phyloP scores from a whole-genome alignment of 2,888 invertebrate genomes.

The Drosophila affinis region DNA sequence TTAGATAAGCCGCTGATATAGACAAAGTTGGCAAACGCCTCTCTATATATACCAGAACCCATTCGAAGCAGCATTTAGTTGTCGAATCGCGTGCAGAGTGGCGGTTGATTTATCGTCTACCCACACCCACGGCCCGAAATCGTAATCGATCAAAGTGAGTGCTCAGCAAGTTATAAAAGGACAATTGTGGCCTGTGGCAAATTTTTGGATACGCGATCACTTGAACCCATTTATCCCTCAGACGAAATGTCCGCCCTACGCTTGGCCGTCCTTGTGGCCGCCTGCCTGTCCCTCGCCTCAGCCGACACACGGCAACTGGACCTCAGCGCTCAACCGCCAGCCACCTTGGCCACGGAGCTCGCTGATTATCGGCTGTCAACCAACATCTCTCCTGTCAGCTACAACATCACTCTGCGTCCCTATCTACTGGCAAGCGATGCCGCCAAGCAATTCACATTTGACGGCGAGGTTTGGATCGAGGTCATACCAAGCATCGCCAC shows the following conservation, averaged over 20 bases:
- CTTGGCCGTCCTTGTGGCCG: slow-evolving; percentile 53
- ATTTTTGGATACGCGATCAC: neutral
- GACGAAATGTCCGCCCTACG: slow-evolving; percentile 46
- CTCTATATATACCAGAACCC: slow-evolving; percentile 54
- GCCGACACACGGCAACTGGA: slow-evolving; percentile 45
- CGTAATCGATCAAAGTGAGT: slow-evolving; percentile 46
- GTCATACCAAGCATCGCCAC: slow-evolving; percentile 83
- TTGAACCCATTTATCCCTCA: neutral
- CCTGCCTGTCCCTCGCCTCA: slow-evolving; percentile 54
- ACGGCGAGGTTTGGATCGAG: slow-evolving; percentile 84
- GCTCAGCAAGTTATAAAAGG: slow-evolving; percentile 21
- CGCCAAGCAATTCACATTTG: slow-evolving; percentile 79
- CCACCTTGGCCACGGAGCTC: slow-evolving; percentile 38
- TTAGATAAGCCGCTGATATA: slow-evolving; percentile 57
- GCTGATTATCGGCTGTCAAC: slow-evolving; percentile 72
- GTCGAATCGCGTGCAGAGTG: slow-evolving; percentile 32
- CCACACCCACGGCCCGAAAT: slow-evolving; percentile 10
- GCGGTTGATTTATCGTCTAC: slow-evolving; percentile 17
- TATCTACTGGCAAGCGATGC: slow-evolving; percentile 83
- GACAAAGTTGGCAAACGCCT: slow-evolving; percentile 14
- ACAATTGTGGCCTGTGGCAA: slow-evolving; percentile 2
- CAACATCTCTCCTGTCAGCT: slow-evolving; percentile 85
- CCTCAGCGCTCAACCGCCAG: slow-evolving; percentile 30
- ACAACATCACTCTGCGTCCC: slow-evolving; percentile 85
- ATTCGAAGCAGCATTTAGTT: slow-evolving; percentile 51